A percentile compares a stretch with the other conserved stretches of the same genome.
phyloP scores from a whole-genome alignment of 2,113 vertebrate genomes.

The Carlito syrichta region DNA sequence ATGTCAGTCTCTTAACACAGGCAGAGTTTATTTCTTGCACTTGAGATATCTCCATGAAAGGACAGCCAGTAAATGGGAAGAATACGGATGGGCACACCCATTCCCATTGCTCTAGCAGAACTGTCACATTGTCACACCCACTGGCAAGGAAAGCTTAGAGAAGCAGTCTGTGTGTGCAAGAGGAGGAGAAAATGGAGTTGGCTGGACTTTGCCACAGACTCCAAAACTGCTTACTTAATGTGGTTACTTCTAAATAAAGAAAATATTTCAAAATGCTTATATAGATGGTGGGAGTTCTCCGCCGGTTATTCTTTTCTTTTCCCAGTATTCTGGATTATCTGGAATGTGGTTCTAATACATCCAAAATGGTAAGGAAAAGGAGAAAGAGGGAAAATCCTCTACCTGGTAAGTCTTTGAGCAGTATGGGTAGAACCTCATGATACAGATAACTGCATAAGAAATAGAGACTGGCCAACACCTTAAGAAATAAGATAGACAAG shows the following conservation, averaged over 20 bases:
- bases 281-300: neutral
- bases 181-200: neutral
- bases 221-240: neutral
- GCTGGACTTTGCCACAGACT: neutral
- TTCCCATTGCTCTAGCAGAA: neutral
- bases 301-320: neutral
- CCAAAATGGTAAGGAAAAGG: neutral
- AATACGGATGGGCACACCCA: neutral
- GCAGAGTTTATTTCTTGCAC: neutral
- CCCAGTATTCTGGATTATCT: neutral
- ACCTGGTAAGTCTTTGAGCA: neutral
- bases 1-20: neutral
- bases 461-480: too few species aligned
- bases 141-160: neutral
- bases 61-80: neutral
- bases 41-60: neutral
- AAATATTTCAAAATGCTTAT: neutral
- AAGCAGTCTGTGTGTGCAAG: accelerated
- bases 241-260: neutral
- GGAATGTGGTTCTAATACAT: neutral
- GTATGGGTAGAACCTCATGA: neutral
- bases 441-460: neutral
- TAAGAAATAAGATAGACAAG: too few species aligned
- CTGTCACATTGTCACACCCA: neutral
- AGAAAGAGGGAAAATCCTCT: neutral